phyloP scores from a whole-genome alignment of 2,888 invertebrate species.

The Pogonocherus hispidulus region DNA sequence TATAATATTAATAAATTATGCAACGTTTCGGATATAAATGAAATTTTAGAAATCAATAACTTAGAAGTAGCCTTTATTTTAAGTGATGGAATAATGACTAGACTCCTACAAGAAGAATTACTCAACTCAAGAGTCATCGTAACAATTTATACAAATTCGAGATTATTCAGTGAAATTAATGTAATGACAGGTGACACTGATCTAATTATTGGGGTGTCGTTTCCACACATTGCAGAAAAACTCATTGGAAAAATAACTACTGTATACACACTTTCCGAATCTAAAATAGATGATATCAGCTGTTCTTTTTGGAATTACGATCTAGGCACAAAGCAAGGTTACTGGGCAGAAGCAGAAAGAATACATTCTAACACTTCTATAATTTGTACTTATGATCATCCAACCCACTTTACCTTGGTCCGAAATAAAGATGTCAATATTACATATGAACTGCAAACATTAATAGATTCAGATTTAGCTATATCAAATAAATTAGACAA shows the following conservation, averaged over 20 bases:
- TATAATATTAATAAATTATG: background rate
- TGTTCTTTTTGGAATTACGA: conserved; percentile 49
- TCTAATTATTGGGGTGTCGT: conserved; percentile 42
- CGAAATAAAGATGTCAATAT: conserved; percentile 33
- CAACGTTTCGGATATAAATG: conserved; percentile 3
- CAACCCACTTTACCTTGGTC: conserved; percentile 46
- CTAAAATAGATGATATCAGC: conserved; percentile 21
- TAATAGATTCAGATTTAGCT: conserved; percentile 36
- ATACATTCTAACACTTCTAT: background rate
- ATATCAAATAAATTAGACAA: conserved; percentile 36
- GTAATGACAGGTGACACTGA: conserved; percentile 12
- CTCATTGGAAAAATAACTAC: conserved; percentile 4
- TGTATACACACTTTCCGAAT: background rate
- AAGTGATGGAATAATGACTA: conserved; percentile 27
- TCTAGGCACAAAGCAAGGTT: background rate
- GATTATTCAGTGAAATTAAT: conserved; percentile 38
- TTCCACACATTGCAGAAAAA: conserved; percentile 38
- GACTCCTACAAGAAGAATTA: conserved; percentile 25
- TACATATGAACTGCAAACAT: conserved; percentile 42
- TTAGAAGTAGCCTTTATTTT: conserved; percentile 30
- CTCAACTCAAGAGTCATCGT: conserved; percentile 37
- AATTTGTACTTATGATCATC: conserved; percentile 31
- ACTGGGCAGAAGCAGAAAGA: conserved; percentile 11
- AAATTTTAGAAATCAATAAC: conserved; percentile 9
- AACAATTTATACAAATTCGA: conserved; percentile 39